Percentiles rank a stretch among this genome's conserved stretches.
phyloP scores from a whole-genome alignment of 2,888 invertebrate genomes.

The Noctua fimbriata region DNA sequence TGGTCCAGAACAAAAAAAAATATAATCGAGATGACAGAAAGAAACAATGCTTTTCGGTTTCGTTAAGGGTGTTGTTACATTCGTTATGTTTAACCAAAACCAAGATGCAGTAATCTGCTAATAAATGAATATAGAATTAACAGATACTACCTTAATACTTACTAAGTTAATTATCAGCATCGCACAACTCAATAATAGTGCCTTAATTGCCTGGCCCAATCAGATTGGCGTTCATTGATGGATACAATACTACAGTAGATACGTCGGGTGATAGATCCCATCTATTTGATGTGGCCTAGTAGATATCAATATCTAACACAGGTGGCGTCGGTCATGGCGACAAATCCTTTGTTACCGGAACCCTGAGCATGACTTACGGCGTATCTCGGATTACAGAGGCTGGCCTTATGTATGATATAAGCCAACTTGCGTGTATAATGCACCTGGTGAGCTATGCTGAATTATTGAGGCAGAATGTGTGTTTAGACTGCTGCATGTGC shows the following conservation, averaged over 20 bases:
- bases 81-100: background rate
- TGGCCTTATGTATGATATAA: constrained; percentile 46
- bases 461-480: constrained; percentile 4
- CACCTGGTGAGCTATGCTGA: constrained; percentile 32
- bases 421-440: constrained; percentile 21
- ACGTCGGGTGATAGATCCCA: constrained; percentile 27
- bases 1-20: background rate
- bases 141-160: background rate
- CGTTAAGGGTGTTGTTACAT: background rate
- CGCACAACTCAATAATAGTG: constrained; percentile 12
- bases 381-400: constrained; percentile 72
- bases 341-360: constrained; percentile 74
- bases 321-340: constrained; percentile 65
- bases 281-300: constrained; percentile 35
- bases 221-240: constrained; percentile 37
- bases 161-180: background rate
- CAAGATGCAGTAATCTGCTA: background rate
- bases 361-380: constrained; percentile 72
- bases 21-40: background rate
- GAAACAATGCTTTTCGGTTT: background rate
- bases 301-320: constrained; percentile 46
- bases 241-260: constrained; percentile 34
- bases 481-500: background rate
- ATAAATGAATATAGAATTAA: background rate
- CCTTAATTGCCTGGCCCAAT: constrained; percentile 38